Base-by-base conservation (phyloP, 53 echinoderm and acorn worm genomes). In the Holothuria leucospilota region DNA sequence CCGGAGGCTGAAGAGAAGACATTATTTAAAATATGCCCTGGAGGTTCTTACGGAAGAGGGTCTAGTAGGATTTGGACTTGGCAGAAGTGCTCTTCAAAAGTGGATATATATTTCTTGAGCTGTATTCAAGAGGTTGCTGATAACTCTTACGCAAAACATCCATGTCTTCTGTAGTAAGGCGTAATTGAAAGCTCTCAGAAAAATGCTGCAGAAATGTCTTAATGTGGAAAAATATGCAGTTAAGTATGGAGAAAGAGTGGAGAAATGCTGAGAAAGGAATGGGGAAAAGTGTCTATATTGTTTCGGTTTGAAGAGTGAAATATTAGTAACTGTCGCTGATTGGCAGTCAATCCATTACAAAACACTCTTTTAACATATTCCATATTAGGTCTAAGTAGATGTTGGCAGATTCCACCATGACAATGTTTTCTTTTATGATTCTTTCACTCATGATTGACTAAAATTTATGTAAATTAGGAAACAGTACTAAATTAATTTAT, bases 1-100 rank as follows among this genome's bases (percentile, higher is more conserved):
- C 80, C 80, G 13, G 59, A 59, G 80, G 80, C 80, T 28, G 53
- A 30, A 29, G 59, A 29, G 24, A 60, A 80, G 80, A 80, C 80
- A 80, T 80, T 80, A 80, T 80, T 80, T 61, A 80, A 80, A 80
- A 80, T 80, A 80, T 80, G 61, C 80, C 80, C 80, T 60, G 62
- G 80, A 61, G 80, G 80, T 30, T 61, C 61, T 60, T 80, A 28
- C 80, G 80, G 80, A 80, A 80, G 80, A 80, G 80, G 80, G 80
- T 80, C 60, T 80, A 80, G 80, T 61, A 60, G 80, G 80, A 80
- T 80, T 80, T 80, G 62, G 80, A 39, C 61, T 51, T 59, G 80
- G 80, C 60, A 61, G 59, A 56, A 80, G 80, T 61, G 61, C 80
- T 80, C 80, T 80, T 38, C 29, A 29, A 52, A 59, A 56, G 78